A percentile compares a stretch with the other conserved stretches of the same genome.
These are phyloP conservation scores for Heteromyza rotundicornis DNA, from an alignment of 2,888 invertebrate species.

Conservation along the genomic window DNA sequence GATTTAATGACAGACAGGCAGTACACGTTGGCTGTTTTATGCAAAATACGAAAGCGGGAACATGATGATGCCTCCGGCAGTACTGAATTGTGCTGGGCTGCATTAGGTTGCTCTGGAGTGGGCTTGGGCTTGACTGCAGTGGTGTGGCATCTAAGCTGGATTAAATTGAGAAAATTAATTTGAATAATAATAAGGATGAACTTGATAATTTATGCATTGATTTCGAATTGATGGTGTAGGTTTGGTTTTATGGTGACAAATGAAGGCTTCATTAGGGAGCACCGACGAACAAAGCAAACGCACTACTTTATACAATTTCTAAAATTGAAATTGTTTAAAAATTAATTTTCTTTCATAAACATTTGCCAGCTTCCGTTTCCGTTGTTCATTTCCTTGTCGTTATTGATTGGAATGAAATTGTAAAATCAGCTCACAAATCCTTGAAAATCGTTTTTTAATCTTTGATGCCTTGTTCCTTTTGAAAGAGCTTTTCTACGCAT, in stretches of 20 bases:
- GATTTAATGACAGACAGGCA: too few species aligned
- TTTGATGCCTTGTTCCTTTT: too few species aligned
- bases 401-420: background rate
- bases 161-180: slow-evolving; percentile 46
- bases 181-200: slow-evolving; percentile 58
- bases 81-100: too few species aligned
- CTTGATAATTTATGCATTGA: slow-evolving; percentile 51
- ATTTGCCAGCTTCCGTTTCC: slow-evolving; percentile 29
- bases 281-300: too few species aligned
- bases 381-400: background rate
- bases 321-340: background rate
- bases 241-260: too few species aligned
- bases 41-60: background rate
- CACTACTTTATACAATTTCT: too few species aligned
- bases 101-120: too few species aligned
- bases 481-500: background rate
- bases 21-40: too few species aligned
- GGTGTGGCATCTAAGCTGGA: slow-evolving; percentile 14
- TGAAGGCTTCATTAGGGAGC: too few species aligned
- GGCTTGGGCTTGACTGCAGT: too few species aligned
- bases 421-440: background rate
- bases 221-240: slow-evolving; percentile 20
- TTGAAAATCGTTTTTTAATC: background rate
- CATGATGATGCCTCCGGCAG: too few species aligned
- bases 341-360: background rate